Evolutionary conservation across 2,113 vertebrate genomes (phyloP).

Genomic region (Calidris pugnax): DNA sequence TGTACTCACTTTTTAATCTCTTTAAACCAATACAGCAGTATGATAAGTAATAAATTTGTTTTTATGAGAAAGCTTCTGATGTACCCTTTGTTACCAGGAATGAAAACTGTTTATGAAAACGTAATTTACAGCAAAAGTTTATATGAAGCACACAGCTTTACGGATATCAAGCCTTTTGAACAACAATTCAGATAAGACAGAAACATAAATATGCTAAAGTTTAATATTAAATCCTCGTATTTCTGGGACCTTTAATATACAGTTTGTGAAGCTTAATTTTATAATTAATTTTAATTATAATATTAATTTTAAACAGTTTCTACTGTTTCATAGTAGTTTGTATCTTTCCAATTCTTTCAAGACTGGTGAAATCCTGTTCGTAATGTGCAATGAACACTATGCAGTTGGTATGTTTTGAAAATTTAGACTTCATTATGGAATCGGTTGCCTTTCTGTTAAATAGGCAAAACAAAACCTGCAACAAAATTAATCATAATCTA

Average conservation of each 20-base stretch:
- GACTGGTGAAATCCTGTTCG: background rate
- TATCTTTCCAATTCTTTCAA: background rate
- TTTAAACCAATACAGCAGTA: background rate
- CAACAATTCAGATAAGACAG: background rate
- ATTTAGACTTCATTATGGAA: background rate
- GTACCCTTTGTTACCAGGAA: background rate
- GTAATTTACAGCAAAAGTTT: constrained; percentile 4
- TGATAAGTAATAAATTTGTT: constrained; percentile 1
- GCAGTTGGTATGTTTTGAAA: background rate
- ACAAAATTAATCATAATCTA: background rate
- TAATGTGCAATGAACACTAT: background rate
- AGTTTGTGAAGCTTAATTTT: background rate
- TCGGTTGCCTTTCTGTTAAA: background rate
- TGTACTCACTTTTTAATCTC: background rate
- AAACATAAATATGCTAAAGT: background rate
- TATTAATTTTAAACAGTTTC: background rate
- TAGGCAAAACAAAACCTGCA: background rate
- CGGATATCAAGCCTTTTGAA: background rate
- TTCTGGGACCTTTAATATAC: background rate
- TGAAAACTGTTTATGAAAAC: constrained; percentile 3
- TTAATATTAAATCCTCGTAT: background rate
- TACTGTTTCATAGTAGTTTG: background rate
- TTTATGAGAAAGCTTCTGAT: constrained; percentile 3
- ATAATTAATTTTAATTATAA: background rate
- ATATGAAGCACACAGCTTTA: background rate